phyloP scores from a whole-genome alignment of 2,797 vertebrate genomes.

The Crypturellus tataupa region DNA sequence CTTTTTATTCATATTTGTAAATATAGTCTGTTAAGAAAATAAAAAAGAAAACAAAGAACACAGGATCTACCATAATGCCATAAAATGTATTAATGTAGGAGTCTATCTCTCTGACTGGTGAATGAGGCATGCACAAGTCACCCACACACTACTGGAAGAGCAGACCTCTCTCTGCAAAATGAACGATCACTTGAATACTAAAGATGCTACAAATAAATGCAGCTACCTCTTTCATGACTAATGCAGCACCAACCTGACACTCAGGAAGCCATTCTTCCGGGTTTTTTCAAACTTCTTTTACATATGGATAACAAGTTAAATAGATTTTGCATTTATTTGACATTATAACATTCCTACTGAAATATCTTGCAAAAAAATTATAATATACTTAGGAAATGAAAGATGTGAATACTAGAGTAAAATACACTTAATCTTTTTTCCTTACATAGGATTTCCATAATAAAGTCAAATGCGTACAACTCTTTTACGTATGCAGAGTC shows the following conservation, averaged over 20 bases:
- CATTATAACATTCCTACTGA: background rate
- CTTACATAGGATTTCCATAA: background rate
- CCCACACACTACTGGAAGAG: background rate
- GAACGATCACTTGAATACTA: background rate
- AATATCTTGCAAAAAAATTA: background rate
- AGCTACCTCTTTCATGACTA: conserved; percentile 10
- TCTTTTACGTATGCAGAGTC: background rate
- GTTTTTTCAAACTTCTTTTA: conserved; percentile 36
- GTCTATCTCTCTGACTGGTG: background rate
- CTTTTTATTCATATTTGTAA: background rate
- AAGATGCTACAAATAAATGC: background rate
- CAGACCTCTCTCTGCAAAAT: conserved; percentile 1
- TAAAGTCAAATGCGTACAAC: background rate
- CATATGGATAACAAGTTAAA: conserved; percentile 8
- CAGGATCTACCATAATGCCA: background rate
- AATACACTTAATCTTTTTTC: background rate
- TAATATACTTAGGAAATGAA: background rate
- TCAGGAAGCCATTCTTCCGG: background rate
- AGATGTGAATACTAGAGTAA: background rate
- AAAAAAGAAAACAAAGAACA: background rate
- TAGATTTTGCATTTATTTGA: conserved; percentile 27
- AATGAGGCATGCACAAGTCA: conserved; percentile 25
- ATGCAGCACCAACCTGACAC: background rate
- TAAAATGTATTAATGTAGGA: conserved; percentile 8
- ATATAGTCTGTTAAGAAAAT: background rate